Base-by-base conservation (phyloP, 2,113 vertebrate genomes). In the Platanista minor region DNA sequence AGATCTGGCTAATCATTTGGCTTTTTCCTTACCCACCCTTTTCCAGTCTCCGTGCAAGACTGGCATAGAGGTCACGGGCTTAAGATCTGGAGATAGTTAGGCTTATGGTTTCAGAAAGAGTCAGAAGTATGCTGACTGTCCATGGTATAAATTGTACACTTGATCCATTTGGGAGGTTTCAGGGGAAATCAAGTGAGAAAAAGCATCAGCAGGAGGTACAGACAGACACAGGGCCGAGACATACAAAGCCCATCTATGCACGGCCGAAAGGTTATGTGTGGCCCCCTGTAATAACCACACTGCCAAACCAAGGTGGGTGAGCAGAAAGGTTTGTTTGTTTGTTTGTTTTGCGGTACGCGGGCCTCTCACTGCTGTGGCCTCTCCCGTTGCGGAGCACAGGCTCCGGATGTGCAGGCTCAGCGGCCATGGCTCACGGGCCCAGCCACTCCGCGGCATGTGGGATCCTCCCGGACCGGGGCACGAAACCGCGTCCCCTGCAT, bases 91-190 rank as follows among this genome's bases (percentile, higher is more conserved):
- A 78, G 66, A 54, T 87, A 82, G 54, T 64, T 57, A 83, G 66
- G 67, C 57, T 80, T 74, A 52, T 41, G n/a, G 41, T 83, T 93
- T 93, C 33, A 27, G 54, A 61, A 95, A 90, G 41, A 85, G 83
- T 77, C 59, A 77, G 41, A 84, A 75, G 41, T 84, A 46, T 17
- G 33, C 36, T 29, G 78, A 87, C n/a, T 88, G 46, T 62, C 81
- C 43, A 5, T 62, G 18, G 17, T 77, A 59, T 39, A 77, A 69
- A 85, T 66, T 49, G 5, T 52, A 52, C 29, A 9, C 0, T 4
- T 80, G 12, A 74, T 77, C 46, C 69, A 33, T n/a, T 61, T 74
- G 52, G 31, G 33, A 59, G 71, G 36, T 46, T 93, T 91, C 21
- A 18, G 54, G 64, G 54, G n/a, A 41, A 67, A 72, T 89, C 52